Base-by-base conservation (phyloP, 1,140 invertebrate genomes). In the Hesperophylax magnus region DNA sequence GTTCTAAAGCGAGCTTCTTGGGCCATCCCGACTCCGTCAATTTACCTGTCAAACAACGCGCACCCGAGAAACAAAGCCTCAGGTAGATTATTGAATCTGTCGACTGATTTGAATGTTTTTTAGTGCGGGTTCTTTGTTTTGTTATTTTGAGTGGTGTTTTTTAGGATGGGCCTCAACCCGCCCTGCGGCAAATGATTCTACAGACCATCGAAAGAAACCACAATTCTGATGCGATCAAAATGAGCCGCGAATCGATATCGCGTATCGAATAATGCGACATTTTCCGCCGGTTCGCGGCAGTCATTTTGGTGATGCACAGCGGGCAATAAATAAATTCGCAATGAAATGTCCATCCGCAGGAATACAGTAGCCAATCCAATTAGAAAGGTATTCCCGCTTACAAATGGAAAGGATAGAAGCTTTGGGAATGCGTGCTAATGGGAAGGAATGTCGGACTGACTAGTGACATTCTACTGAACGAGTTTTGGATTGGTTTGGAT, bases 1-100 rank as follows among this genome's bases (percentile, higher is more conserved):
- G 72, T 76, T 76, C 56, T 18, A n/a, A 56, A 74, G 17, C 71
- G 71, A 76, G 54, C 72, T 76, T 76, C 72, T 76, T 76, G 53
- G 31, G 9, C 54, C 72, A 52, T 72, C 72, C 54, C 15, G 72
- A 76, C 18, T 8, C 17, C 8, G 56, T 31, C 56, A n/a, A 76
- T 34, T 18, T 0, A 34, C 15, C 54, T 17, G 17, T 11, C 7
- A 9, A 76, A 56, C 72, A 31, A 14, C 18, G 24, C 20, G 15
- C 11, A 3, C 22, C n/a, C 8, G 54, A 39, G 56, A 4, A 58
- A 56, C 34, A 75, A 76, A 58, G 56, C 18, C 2, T 60, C 11
- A 58, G 22, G 9, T 74, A 14, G 15, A 53, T 11, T 17, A 31
- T 14, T 52, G 17, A 53, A 39, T 11, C 9, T 9, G 8, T 24